Evolutionary conservation across 2,888 invertebrate species (phyloP).

Genomic region (Rhingia rostrata): DNA sequence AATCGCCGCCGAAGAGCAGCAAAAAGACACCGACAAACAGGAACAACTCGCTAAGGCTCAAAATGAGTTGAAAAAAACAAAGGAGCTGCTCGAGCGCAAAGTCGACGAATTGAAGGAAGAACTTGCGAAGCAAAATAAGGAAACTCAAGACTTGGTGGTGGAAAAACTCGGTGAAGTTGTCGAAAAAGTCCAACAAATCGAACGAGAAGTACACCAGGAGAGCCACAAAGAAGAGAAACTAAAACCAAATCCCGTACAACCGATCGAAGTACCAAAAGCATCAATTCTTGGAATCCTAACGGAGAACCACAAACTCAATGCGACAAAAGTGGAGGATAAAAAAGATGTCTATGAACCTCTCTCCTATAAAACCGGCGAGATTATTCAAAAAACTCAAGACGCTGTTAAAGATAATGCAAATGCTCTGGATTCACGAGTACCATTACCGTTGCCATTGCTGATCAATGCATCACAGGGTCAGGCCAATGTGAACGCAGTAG

Average conservation of each 20-base stretch:
- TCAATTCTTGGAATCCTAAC: conserved; percentile 78
- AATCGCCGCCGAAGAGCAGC: conserved; percentile 80
- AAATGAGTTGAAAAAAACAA: conserved; percentile 79
- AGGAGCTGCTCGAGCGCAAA: conserved; percentile 80
- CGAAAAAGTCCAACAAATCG: conserved; percentile 82
- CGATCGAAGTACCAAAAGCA: conserved; percentile 37
- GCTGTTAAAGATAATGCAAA: conserved; percentile 18
- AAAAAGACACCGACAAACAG: conserved; percentile 77
- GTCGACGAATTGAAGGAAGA: conserved; percentile 83
- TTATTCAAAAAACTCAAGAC: conserved; percentile 69
- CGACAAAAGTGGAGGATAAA: conserved; percentile 25
- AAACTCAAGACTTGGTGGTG: conserved; percentile 79
- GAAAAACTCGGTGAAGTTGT: conserved; percentile 80
- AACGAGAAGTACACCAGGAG: conserved; percentile 84
- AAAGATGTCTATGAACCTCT: conserved; percentile 79
- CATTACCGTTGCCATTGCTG: conserved; percentile 80
- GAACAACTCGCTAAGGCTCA: conserved; percentile 80
- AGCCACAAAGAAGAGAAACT: conserved; percentile 75
- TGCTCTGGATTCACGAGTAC: conserved; percentile 74
- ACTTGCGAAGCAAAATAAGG: conserved; percentile 81
- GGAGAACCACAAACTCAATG: conserved; percentile 75
- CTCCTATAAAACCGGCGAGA: conserved; percentile 80
- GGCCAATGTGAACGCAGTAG: conserved; percentile 48
- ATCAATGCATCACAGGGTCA: conserved; percentile 78
- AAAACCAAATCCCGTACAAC: conserved; percentile 9